Percentiles rank a stretch among this genome's conserved stretches.
phyloP scores from a whole-genome alignment of 2,113 vertebrate species.

The Phylloscopus trochiloides region DNA sequence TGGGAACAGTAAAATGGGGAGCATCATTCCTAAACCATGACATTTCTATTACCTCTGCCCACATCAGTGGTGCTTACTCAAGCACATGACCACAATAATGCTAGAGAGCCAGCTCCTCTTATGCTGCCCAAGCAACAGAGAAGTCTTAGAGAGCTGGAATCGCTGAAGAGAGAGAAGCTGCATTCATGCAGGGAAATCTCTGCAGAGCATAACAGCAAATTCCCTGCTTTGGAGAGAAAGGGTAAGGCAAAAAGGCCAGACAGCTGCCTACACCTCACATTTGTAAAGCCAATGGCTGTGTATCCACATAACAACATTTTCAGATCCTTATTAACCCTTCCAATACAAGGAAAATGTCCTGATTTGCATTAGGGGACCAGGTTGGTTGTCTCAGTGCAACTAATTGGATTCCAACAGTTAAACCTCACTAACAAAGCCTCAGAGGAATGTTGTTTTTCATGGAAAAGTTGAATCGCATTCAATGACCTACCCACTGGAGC shows the following conservation, averaged over 20 bases:
- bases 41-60: not conserved
- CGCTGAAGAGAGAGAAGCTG: not conserved
- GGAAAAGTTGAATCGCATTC: not conserved
- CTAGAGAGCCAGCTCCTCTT: not conserved
- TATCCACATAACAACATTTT: not conserved
- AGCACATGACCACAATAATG: not conserved
- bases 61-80: not conserved
- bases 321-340: not conserved
- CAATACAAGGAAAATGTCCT: not conserved
- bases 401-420: not conserved
- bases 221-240: not conserved
- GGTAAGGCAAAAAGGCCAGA: not conserved
- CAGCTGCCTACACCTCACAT: not conserved
- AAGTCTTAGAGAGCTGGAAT: not conserved
- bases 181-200: not conserved
- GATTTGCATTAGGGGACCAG: not conserved
- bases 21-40: not conserved
- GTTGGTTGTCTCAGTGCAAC: not conserved
- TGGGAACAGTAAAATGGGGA: not conserved
- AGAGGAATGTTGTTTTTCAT: not conserved
- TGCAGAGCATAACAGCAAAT: not conserved
- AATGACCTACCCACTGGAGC: not conserved
- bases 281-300: not conserved
- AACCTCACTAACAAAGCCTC: not conserved
- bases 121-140: not conserved